Evolutionary conservation across 2,888 invertebrate genomes (phyloP).

Genomic region (Dioctria linearis): DNA sequence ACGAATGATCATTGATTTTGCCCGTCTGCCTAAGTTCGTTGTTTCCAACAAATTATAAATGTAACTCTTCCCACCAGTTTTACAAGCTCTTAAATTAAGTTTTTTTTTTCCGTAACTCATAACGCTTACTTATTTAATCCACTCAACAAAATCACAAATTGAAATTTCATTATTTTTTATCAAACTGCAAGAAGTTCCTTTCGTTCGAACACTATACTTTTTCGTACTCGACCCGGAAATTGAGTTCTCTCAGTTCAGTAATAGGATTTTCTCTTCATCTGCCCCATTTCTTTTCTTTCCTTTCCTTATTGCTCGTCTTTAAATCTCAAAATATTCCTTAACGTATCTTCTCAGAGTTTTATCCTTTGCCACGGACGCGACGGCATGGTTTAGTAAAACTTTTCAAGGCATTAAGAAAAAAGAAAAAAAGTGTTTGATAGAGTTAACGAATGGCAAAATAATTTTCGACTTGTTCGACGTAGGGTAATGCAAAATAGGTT

Average conservation of each 20-base stretch:
- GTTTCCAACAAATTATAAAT: no score
- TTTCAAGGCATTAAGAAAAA: slow-evolving; percentile 4
- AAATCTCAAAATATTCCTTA: not conserved
- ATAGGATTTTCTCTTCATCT: not conserved
- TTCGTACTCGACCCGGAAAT: not conserved
- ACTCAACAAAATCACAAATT: no score
- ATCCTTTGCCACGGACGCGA: not conserved
- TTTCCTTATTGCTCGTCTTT: not conserved
- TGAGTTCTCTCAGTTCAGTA: slow-evolving; percentile 21
- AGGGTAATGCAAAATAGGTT: slow-evolving; percentile 10
- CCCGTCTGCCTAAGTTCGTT: no score
- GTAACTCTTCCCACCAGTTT: no score
- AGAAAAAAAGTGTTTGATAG: not conserved
- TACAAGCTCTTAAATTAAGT: no score
- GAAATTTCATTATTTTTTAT: slow-evolving; percentile 9
- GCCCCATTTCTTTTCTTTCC: not conserved
- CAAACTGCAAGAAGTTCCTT: not conserved
- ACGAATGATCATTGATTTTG: no score
- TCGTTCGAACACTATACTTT: not conserved
- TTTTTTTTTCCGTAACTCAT: no score
- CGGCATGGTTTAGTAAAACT: not conserved
- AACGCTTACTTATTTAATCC: no score
- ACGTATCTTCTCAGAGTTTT: not conserved
- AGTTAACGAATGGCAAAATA: slow-evolving; percentile 28
- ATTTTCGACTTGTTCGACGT: not conserved